phyloP scores from a whole-genome alignment of 2,888 invertebrate genomes.

The Lepidocyrtinus sp. region DNA sequence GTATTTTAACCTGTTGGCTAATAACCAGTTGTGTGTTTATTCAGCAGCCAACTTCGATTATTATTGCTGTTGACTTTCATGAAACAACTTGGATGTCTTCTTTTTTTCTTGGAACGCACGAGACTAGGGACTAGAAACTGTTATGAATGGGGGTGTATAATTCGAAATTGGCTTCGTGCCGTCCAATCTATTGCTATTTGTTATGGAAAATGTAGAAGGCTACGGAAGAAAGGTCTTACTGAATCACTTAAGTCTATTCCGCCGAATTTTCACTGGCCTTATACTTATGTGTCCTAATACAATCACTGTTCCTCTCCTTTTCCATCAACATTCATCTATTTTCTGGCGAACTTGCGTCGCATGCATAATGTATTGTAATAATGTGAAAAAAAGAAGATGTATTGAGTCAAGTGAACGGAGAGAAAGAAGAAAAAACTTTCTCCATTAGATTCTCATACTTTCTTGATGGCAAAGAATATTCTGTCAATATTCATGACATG shows the following conservation, averaged over 20 bases:
- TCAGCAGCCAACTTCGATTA: no score
- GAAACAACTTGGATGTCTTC: no score
- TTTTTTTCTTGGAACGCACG: no score
- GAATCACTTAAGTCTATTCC: no score
- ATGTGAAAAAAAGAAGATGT: not conserved
- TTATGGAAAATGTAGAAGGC: no score
- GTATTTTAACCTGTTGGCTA: constrained; percentile 1
- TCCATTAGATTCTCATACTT: not conserved
- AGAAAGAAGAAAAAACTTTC: no score
- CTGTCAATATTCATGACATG: constrained; percentile 17
- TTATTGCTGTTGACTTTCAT: not conserved
- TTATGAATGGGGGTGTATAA: not conserved
- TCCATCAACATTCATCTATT: constrained; percentile 15
- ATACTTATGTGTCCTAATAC: not conserved
- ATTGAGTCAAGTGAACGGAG: not conserved
- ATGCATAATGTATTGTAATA: constrained; percentile 2
- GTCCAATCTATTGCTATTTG: not conserved
- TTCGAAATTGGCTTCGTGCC: not conserved
- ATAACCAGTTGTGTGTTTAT: not conserved
- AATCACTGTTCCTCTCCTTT: not conserved
- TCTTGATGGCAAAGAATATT: not conserved
- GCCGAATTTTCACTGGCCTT: no score
- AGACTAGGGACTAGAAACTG: no score
- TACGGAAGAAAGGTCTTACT: no score
- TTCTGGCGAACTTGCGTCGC: not conserved